Evolutionary conservation across 2,113 vertebrate genomes (phyloP), one percentile per base, ranked within the genome.

Genomic region (Xenus cinereus): DNA sequence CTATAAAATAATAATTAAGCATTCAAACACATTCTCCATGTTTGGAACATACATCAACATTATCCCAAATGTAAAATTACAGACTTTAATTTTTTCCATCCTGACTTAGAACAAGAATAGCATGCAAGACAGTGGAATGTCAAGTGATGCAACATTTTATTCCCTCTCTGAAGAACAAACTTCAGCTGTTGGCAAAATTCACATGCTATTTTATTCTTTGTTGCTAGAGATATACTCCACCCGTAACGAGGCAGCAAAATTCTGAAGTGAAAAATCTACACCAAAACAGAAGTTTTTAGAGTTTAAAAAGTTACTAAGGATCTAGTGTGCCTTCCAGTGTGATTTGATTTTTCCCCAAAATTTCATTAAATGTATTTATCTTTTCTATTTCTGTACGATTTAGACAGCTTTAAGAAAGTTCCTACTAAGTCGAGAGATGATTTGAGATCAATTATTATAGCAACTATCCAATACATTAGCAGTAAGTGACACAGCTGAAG

Each of bases 81-180:
- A 93, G 76, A 78, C 77, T 93, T 60, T 4, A 41, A 11, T 35
- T 84, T 66, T 71, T 63, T 43, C 81, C 90, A 43, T 67, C 93
- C 94, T 95, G 68, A 54, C 69, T 94, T 82, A 89, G 48, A 96
- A 93, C 75, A 95, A 90, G 72, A 92, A 79, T 9, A 87, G 97
- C 98, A 98, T 98, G 98, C 97, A 79, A 84, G 95, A 98, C 90
- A 90, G 94, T 94, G 78, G 66, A 85, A 84, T 74, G 83, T 73
- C 95, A 95, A 77, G 48, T 94, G 93, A 68, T 90, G 91, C 93
- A 78, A 95, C 43, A 76, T 84, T 76, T 87, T 84, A 87, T 84
- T 78, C 48, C 76, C 50, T 75, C 81, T 92, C 87, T 71, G 83
- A 94, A 90, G 84, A 60, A 21, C 27, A 80, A 93, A 69, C 45